Conservation (phyloP, 92 coral and sea anemone genomes). For the Epizoanthus rinbou region DNA sequence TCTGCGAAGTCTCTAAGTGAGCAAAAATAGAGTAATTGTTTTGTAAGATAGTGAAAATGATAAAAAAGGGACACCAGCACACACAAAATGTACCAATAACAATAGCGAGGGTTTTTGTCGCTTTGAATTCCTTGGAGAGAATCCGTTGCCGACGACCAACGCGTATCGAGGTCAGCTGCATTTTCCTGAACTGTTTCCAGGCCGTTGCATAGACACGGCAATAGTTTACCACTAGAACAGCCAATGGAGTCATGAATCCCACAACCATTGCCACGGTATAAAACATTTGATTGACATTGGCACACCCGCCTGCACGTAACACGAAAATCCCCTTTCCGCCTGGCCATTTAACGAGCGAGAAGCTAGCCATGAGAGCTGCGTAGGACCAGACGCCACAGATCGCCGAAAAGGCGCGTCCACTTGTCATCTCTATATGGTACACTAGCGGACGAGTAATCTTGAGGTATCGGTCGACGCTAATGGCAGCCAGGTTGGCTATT, state of each 20-base stretch:
- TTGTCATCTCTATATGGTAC: constrained; percentile 78
- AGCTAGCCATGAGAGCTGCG: constrained; percentile 70
- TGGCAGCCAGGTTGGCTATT: constrained; percentile 84
- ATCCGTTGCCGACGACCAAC: constrained; percentile 31
- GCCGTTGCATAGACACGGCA: constrained; percentile 81
- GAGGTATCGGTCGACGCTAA: constrained; percentile 87
- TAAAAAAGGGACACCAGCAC: constrained; percentile 65
- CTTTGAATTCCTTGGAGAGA: constrained; percentile 55
- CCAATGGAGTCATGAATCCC: constrained; percentile 80
- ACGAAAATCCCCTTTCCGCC: constrained; percentile 48
- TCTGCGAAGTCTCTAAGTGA: constrained; percentile 1
- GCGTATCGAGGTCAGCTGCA: constrained; percentile 56
- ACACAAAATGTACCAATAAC: constrained; percentile 56
- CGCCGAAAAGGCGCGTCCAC: constrained; percentile 65
- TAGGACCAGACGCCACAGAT: constrained; percentile 86
- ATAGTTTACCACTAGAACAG: constrained; percentile 74
- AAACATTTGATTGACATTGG: constrained; percentile 69
- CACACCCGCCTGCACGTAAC: constrained; percentile 31
- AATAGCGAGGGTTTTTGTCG: constrained; percentile 54
- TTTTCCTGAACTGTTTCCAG: constrained; percentile 84
- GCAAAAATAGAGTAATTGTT: constrained; percentile 26
- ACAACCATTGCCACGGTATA: constrained; percentile 92
- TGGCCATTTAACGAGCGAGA: constrained; percentile 65
- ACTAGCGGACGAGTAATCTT: constrained; percentile 91
- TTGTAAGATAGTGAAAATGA: constrained; percentile 47